Evolutionary conservation across 2,888 invertebrate species (phyloP).

Genomic region (Tanypteryx hageni): DNA sequence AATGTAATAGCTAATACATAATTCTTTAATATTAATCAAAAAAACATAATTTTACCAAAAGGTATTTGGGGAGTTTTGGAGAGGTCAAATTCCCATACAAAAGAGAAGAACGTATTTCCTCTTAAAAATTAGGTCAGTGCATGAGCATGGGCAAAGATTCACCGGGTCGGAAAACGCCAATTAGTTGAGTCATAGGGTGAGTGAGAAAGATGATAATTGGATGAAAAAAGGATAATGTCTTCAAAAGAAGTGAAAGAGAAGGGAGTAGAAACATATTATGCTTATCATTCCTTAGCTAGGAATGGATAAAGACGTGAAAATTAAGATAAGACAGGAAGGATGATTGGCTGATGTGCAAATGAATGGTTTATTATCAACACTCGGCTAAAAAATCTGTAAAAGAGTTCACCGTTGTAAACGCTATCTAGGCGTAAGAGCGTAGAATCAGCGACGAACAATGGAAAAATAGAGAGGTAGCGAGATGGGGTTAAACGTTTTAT

Average conservation of each 20-base stretch:
- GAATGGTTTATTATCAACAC: background rate
- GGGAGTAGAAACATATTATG: background rate
- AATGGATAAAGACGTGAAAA: background rate
- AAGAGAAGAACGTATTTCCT: too few relatives aligned
- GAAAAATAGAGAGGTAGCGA: too few relatives aligned
- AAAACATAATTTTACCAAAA: too few relatives aligned
- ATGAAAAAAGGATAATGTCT: background rate
- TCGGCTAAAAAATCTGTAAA: background rate
- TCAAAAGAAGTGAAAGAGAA: background rate
- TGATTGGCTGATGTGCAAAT: background rate
- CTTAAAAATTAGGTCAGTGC: background rate
- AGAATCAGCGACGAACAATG: too few relatives aligned
- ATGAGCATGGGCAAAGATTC: background rate
- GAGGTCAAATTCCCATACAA: too few relatives aligned
- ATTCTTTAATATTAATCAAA: too few relatives aligned
- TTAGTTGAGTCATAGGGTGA: background rate
- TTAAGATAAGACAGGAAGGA: background rate
- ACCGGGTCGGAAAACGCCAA: background rate
- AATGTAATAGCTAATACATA: too few relatives aligned
- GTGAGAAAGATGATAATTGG: background rate
- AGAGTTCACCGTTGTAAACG: too few relatives aligned
- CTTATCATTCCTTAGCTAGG: background rate
- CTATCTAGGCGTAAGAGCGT: too few relatives aligned
- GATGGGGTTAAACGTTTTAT: too few relatives aligned
- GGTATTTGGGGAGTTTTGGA: too few relatives aligned